Conservation (phyloP, 2,888 invertebrate species). For the Aleiodes alternator region DNA sequence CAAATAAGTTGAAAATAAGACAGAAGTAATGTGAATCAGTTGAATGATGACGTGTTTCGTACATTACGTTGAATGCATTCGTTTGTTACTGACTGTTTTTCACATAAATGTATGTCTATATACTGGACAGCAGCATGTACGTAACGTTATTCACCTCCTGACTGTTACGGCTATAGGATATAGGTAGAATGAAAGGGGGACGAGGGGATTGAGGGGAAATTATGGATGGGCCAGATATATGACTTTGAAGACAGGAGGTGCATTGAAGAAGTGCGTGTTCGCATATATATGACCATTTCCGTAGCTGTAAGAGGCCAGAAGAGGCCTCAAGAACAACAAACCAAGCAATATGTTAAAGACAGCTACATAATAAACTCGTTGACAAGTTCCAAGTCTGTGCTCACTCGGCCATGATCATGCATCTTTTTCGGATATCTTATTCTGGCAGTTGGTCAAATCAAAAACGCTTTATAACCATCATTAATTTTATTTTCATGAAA, state of each 20-base stretch:
- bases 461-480: not conserved
- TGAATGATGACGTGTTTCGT: conserved; percentile 30
- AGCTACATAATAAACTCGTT: conserved; percentile 51
- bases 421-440: conserved; percentile 19
- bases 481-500: conserved; percentile 13
- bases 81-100: conserved; percentile 20
- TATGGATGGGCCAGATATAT: conserved; percentile 33
- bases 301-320: conserved; percentile 10
- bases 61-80: conserved; percentile 30
- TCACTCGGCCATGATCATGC: conserved; percentile 44
- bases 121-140: conserved; percentile 9
- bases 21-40: conserved; percentile 29
- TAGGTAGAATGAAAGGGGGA: conserved; percentile 5
- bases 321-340: conserved; percentile 20
- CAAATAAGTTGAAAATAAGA: conserved; percentile 20
- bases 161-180: conserved; percentile 14
- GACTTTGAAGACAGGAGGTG: conserved; percentile 33
- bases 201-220: not conserved
- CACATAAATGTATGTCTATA: conserved; percentile 35
- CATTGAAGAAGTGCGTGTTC: conserved; percentile 35
- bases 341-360: conserved; percentile 33
- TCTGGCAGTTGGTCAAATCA: conserved; percentile 42
- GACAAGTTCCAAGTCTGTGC: conserved; percentile 51
- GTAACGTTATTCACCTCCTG: conserved; percentile 29
- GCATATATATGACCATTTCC: conserved; percentile 26